Conservation (phyloP, 2,797 vertebrate genomes). For the Oryzias sinensis region DNA sequence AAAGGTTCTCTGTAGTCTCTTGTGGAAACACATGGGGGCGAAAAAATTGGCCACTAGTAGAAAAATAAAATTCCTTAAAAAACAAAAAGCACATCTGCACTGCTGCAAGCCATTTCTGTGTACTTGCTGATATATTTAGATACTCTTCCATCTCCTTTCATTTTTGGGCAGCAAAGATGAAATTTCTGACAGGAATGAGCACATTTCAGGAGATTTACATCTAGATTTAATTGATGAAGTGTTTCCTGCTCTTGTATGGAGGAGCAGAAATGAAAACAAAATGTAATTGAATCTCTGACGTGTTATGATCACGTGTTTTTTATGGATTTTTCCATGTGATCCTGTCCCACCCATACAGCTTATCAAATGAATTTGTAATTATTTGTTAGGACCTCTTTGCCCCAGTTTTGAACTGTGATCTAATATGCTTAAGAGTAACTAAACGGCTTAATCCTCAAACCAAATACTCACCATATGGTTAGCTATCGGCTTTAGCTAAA, state of each 20-base stretch:
- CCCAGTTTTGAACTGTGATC: conserved; percentile 13
- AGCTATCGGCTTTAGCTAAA: conserved; percentile 1
- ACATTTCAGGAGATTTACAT: conserved; percentile 38
- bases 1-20: neutral
- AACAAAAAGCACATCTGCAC: conserved; percentile 39
- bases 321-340: conserved; percentile 11
- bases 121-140: conserved; percentile 51
- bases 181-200: conserved; percentile 22
- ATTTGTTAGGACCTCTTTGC: conserved; percentile 12
- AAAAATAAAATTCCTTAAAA: conserved; percentile 2
- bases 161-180: conserved; percentile 44
- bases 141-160: conserved; percentile 32
- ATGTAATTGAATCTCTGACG: neutral
- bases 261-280: conserved; percentile 8
- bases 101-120: conserved; percentile 24
- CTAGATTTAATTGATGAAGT: conserved; percentile 16
- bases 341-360: conserved; percentile 13
- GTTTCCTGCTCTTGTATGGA: neutral
- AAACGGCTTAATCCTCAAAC: conserved; percentile 7
- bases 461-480: conserved; percentile 13
- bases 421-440: conserved; percentile 1
- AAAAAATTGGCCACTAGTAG: conserved; percentile 3
- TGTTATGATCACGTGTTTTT: neutral
- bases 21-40: neutral
- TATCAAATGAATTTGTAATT: conserved; percentile 7